phyloP scores from a whole-genome alignment of 2,888 invertebrate genomes.

The Labia minor region DNA sequence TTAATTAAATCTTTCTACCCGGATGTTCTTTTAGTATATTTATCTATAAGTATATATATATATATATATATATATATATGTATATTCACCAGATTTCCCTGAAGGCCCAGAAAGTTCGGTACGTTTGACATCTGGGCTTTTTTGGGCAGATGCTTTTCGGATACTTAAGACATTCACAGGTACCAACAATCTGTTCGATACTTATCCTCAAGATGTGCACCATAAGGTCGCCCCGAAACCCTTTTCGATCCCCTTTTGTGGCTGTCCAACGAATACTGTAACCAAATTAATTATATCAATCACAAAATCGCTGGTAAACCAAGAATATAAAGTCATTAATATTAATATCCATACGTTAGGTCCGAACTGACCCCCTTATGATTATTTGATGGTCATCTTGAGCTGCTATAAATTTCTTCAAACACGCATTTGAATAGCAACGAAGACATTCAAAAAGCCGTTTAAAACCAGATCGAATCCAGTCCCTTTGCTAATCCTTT shows the following conservation, averaged over 20 bases:
- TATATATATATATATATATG: too few species aligned
- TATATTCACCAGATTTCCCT: conserved; percentile 7
- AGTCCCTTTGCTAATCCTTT: conserved; percentile 13
- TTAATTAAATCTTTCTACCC: conserved; percentile 3
- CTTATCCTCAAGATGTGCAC: neutral
- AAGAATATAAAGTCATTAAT: conserved; percentile 8
- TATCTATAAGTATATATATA: too few species aligned
- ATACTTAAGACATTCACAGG: conserved; percentile 8
- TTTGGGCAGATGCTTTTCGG: neutral
- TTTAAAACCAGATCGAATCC: conserved; percentile 13
- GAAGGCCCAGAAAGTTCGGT: neutral
- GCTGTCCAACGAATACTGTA: conserved; percentile 6
- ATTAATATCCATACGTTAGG: conserved; percentile 13
- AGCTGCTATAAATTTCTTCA: conserved; percentile 13
- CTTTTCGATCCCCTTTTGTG: neutral
- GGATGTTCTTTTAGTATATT: neutral
- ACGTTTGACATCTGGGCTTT: conserved; percentile 4
- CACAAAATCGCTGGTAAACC: conserved; percentile 5
- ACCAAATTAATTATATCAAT: conserved; percentile 5
- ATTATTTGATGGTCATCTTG: conserved; percentile 13
- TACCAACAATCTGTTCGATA: conserved; percentile 5
- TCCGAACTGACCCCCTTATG: neutral
- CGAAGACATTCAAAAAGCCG: conserved; percentile 13
- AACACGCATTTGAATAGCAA: conserved; percentile 13
- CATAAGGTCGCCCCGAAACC: neutral